Evolutionary conservation across 2,113 vertebrate genomes (phyloP).

Genomic region (Osmerus mordax): DNA sequence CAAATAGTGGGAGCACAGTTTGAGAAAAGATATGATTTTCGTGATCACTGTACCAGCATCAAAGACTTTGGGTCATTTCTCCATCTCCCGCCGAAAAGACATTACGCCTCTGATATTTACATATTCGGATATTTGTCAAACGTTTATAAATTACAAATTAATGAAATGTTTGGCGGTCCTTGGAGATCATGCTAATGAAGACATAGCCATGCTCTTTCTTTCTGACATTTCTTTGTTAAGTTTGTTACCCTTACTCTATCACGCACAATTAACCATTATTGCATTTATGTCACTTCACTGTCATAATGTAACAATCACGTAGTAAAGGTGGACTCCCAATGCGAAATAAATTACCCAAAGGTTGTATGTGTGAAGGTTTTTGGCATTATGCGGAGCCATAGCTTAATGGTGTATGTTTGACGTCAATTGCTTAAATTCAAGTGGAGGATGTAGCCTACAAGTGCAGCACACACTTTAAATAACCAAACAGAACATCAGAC

Average conservation of each 20-base stretch:
- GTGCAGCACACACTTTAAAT: too few relatives aligned
- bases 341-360: conserved; percentile 63
- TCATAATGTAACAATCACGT: conserved; percentile 86
- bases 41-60: conserved; percentile 95
- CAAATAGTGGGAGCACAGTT: conserved; percentile 88
- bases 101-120: conserved; percentile 98
- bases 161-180: conserved; percentile 98
- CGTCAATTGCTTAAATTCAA: too few relatives aligned
- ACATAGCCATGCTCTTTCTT: conserved; percentile 87
- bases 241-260: conserved; percentile 88
- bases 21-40: conserved; percentile 89
- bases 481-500: too few relatives aligned
- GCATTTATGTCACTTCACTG: conserved; percentile 84
- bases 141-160: conserved; percentile 99
- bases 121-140: conserved; percentile 99
- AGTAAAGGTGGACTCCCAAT: conserved; percentile 80
- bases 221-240: conserved; percentile 86
- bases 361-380: conserved; percentile 2
- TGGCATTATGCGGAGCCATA: background rate
- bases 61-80: conserved; percentile 98
- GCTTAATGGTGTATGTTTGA: too few relatives aligned
- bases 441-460: too few relatives aligned
- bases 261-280: conserved; percentile 98
- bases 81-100: conserved; percentile 99
- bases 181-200: conserved; percentile 97